These are phyloP conservation scores for Myopa tessellatipennis DNA, from an alignment of 2,888 invertebrate species.

Conservation along the genomic window DNA sequence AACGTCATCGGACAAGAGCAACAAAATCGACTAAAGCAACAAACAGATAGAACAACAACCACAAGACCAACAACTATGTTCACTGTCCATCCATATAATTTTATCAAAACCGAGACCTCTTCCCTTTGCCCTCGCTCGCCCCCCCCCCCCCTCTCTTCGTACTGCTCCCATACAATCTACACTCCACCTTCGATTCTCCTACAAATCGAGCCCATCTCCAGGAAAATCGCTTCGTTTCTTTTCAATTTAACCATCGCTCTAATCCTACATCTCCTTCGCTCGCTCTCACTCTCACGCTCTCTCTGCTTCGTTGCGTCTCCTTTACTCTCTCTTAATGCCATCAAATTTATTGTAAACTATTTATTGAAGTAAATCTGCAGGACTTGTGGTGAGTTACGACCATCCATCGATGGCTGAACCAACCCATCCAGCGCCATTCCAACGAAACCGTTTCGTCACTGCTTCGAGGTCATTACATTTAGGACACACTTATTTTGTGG, in stretches of 20 bases:
- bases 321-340: conserved; percentile 36
- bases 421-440: neutral
- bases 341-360: conserved; percentile 49
- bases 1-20: neutral
- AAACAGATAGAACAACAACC: neutral
- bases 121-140: too few relatives aligned
- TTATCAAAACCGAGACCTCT: neutral
- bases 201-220: neutral
- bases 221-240: conserved; percentile 34
- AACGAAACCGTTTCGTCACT: conserved; percentile 4
- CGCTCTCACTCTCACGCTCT: neutral
- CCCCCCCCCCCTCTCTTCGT: neutral
- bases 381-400: conserved; percentile 41
- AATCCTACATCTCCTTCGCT: conserved; percentile 42
- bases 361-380: conserved; percentile 45
- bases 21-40: neutral
- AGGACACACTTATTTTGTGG: conserved; percentile 41
- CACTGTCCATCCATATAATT: neutral
- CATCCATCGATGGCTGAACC: conserved; percentile 15
- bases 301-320: too few relatives aligned
- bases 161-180: neutral
- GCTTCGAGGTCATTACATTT: conserved; percentile 41
- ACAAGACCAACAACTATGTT: neutral
- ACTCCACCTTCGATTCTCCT: neutral
- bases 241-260: conserved; percentile 45